Evolutionary conservation across 1,140 invertebrate species (phyloP).

Genomic region (Idris sp.): DNA sequence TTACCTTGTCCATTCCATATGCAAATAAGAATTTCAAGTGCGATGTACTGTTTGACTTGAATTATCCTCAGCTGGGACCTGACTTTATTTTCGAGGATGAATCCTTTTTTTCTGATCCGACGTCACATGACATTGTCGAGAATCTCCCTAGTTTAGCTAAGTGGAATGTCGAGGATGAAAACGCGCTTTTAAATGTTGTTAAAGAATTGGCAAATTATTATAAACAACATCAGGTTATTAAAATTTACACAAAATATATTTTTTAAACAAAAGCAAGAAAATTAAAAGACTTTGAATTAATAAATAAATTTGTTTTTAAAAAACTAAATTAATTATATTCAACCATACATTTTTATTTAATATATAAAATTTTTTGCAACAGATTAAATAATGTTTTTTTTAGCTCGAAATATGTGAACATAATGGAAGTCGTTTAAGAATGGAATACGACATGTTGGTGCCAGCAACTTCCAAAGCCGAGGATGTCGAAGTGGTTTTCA

Average conservation of each 20-base stretch:
- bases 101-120: slow-evolving; percentile 78
- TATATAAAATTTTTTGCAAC: no score
- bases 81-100: slow-evolving; percentile 80
- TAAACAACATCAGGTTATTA: slow-evolving; percentile 80
- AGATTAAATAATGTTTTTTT: no score
- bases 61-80: slow-evolving; percentile 70
- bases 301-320: no score
- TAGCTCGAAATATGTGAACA: slow-evolving; percentile 57
- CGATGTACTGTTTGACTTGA: slow-evolving; percentile 71
- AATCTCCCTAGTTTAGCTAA: slow-evolving; percentile 79
- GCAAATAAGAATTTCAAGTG: slow-evolving; percentile 69
- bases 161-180: slow-evolving; percentile 79
- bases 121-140: slow-evolving; percentile 75
- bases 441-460: slow-evolving; percentile 68
- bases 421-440: slow-evolving; percentile 43
- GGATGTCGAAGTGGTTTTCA: slow-evolving; percentile 71
- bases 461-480: slow-evolving; percentile 44
- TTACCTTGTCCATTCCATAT: slow-evolving; percentile 72
- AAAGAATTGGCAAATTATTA: slow-evolving; percentile 79
- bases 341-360: no score
- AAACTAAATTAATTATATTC: no score
- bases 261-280: no score
- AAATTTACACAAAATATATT: no score
- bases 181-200: slow-evolving; percentile 79
- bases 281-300: no score